Conservation (phyloP, 2,113 vertebrate genomes). For the Ictidomys tridecemlineatus region DNA sequence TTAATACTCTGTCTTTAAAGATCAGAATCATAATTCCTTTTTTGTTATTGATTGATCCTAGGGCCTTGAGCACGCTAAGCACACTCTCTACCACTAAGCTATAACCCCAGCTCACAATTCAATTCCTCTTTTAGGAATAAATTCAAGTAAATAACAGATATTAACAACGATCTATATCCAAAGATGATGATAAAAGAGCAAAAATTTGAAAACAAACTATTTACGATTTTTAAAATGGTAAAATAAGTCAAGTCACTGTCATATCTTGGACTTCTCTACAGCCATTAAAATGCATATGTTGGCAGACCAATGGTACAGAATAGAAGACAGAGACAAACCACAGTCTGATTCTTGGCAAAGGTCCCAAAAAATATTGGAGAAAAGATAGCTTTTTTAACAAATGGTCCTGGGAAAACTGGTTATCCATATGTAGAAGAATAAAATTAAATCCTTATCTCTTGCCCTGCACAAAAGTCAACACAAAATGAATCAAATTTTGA, state of each 20-base stretch:
- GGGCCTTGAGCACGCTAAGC: neutral
- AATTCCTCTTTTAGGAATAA: neutral
- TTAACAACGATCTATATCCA: neutral
- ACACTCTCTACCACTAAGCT: neutral
- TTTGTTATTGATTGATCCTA: neutral
- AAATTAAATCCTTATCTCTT: no score
- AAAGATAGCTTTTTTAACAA: no score
- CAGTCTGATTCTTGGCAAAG: no score
- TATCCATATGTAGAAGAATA: no score
- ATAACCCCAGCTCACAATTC: neutral
- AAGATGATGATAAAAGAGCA: slow-evolving; percentile 2
- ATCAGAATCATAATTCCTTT: neutral
- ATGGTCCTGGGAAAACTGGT: no score
- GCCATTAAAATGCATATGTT: neutral
- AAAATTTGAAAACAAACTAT: slow-evolving; percentile 11
- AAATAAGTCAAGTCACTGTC: neutral
- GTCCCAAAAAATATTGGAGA: no score
- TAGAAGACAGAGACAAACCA: no score
- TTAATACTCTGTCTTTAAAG: neutral
- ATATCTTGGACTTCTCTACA: neutral
- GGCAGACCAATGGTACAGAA: no score
- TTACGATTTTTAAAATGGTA: neutral
- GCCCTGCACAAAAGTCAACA: no score
- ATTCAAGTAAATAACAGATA: neutral
- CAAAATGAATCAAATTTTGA: no score